These are phyloP conservation scores for Hipposideros armiger DNA, from an alignment of 2,113 vertebrate genomes.

Conservation along the genomic window DNA sequence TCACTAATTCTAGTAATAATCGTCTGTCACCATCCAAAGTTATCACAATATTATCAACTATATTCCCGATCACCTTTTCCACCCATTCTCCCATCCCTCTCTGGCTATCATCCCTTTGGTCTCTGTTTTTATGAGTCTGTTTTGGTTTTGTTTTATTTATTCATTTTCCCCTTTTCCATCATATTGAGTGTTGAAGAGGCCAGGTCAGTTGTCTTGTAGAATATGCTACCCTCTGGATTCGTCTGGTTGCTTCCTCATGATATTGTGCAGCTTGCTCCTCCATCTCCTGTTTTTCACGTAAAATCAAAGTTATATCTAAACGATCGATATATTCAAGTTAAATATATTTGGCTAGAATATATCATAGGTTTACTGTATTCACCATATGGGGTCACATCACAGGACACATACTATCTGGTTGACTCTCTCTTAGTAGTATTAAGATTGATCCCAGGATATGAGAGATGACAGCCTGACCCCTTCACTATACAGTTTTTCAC, in stretches of 20 bases:
- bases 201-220: neutral
- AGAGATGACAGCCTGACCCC: neutral
- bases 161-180: neutral
- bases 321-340: neutral
- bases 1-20: neutral
- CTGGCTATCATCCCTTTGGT: neutral
- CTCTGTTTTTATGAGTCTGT: neutral
- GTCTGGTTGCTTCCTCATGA: neutral
- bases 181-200: neutral
- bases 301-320: conserved; percentile 44
- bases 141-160: neutral
- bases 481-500: neutral
- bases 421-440: neutral
- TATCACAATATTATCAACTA: neutral
- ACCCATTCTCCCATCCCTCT: neutral
- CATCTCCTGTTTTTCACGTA: neutral
- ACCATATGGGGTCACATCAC: neutral
- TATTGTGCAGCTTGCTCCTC: neutral
- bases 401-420: neutral
- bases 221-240: neutral
- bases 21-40: neutral
- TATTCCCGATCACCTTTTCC: neutral
- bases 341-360: neutral
- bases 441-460: neutral
- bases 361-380: neutral